Evolutionary conservation across 1,140 invertebrate species (phyloP).

Genomic region (Halyomorpha halys): DNA sequence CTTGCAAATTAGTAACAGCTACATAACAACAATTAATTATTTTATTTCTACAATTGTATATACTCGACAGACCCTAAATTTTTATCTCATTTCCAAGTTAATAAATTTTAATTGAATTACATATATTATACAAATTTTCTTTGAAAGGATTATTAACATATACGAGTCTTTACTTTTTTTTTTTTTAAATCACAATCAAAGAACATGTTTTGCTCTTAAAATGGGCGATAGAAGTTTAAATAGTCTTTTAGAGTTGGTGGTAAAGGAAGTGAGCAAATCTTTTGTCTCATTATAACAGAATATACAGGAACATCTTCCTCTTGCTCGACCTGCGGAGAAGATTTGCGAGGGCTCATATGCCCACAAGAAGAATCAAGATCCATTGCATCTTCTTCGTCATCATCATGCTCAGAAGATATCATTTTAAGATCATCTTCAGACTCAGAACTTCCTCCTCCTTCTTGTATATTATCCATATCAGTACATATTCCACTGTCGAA

Average conservation of each 20-base stretch:
- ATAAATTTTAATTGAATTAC: too few relatives aligned
- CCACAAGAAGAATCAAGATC: background rate
- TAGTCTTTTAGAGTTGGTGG: slow-evolving; percentile 44
- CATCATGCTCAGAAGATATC: background rate
- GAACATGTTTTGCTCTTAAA: slow-evolving; percentile 29
- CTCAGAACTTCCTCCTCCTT: slow-evolving; percentile 23
- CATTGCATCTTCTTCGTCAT: background rate
- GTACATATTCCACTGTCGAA: slow-evolving; percentile 47
- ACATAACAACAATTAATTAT: too few relatives aligned
- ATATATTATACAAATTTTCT: too few relatives aligned
- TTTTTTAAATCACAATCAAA: background rate
- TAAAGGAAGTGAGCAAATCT: slow-evolving; percentile 43
- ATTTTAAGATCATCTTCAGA: slow-evolving; percentile 8
- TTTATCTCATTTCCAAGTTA: too few relatives aligned
- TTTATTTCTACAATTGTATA: too few relatives aligned
- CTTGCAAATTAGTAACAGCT: too few relatives aligned
- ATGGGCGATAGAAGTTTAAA: slow-evolving; percentile 43
- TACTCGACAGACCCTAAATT: too few relatives aligned
- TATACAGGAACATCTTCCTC: slow-evolving; percentile 18
- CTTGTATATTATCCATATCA: slow-evolving; percentile 35
- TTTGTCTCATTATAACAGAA: slow-evolving; percentile 39
- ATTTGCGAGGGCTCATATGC: background rate
- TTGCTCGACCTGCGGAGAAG: background rate
- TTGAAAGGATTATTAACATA: too few relatives aligned
- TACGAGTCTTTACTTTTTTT: too few relatives aligned